Percentiles rank a stretch among this genome's conserved stretches.
phyloP scores from a whole-genome alignment of 1,140 invertebrate species.

The Zaprionus kolodkinae region DNA sequence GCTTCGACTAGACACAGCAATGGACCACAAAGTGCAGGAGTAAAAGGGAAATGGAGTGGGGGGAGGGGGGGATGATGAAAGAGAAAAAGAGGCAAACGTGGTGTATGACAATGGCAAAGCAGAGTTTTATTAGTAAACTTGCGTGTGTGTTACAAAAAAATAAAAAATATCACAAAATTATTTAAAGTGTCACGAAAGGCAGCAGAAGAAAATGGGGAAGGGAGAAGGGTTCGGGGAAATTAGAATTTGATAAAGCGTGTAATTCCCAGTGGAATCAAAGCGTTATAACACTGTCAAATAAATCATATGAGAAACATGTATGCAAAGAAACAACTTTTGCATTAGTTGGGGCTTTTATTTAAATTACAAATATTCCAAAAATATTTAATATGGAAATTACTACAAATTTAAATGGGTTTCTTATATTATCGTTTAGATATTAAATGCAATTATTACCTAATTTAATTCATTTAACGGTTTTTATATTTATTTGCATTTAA shows the following conservation, averaged over 20 bases:
- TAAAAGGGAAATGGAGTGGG: no score
- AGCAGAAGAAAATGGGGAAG: not conserved
- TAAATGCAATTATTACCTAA: no score
- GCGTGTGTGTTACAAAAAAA: slow-evolving; percentile 7
- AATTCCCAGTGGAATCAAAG: not conserved
- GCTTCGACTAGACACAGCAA: slow-evolving; percentile 27
- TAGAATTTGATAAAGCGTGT: slow-evolving; percentile 4
- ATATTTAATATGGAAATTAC: not conserved
- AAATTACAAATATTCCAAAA: not conserved
- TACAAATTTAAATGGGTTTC: no score
- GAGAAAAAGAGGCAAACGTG: not conserved
- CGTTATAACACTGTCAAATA: slow-evolving; percentile 1
- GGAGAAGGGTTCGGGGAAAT: not conserved
- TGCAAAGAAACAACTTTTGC: not conserved
- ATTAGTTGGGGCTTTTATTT: not conserved
- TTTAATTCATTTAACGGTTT: no score
- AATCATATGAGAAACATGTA: slow-evolving; percentile 6
- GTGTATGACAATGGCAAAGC: not conserved
- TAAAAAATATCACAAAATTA: slow-evolving; percentile 20
- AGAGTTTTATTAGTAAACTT: slow-evolving; percentile 19
- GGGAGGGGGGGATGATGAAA: not conserved
- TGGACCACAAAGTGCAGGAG: not conserved
- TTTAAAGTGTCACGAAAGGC: slow-evolving; percentile 22
- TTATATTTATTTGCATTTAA: no score
- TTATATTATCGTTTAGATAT: no score